Base-by-base conservation (phyloP, 2,113 vertebrate species). In the Cricetomys ansorgei region DNA sequence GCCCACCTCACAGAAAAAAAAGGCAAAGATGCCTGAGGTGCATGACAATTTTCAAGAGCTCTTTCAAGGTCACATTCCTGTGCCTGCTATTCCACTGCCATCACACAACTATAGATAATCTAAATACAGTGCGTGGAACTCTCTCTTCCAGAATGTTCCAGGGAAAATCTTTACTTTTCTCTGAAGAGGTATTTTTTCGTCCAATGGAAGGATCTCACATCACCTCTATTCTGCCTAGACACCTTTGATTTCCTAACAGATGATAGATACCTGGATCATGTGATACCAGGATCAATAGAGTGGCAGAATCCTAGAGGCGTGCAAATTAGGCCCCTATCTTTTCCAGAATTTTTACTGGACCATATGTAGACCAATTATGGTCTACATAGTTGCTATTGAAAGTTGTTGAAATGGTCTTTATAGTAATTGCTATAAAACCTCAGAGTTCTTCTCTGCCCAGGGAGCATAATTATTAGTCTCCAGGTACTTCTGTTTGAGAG, bases 371-470 rank as follows among this genome's bases (percentile, higher is more conserved):
- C n/a, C n/a, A n/a, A n/a, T n/a, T n/a, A n/a, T 67, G 17, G 40
- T 37, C 50, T 53, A 0, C 29, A 6, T 3, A 64, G 23, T 45
- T n/a, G 50, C 13, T 34, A 3, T 21, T 87, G 57, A 65, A 50
- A 48, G 70, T 53, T 43, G 15, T 16, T 77, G 17, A 55, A 10
- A 27, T 57, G 34, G 1, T 50, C 6, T 16, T 10, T 25, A 21
- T 0, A 29, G 7, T 16, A 5, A 7, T n/a, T 83, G 15, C 25
- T 62, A 62, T 27, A 83, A 1, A 4, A 0, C 17, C n/a, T 59
- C 50, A 9, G 2, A 34, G 34, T 77, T 15, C 29, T 88, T 55
- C 37, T 43, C 81, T 29, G 23, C 37, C 69, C 67, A 67, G 8
- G 4, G 12, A 21, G 4, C 1, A 37, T 40, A 3, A 25, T 75